Base-by-base conservation (phyloP, 1,140 invertebrate species). In the Oscheius sp. region DNA sequence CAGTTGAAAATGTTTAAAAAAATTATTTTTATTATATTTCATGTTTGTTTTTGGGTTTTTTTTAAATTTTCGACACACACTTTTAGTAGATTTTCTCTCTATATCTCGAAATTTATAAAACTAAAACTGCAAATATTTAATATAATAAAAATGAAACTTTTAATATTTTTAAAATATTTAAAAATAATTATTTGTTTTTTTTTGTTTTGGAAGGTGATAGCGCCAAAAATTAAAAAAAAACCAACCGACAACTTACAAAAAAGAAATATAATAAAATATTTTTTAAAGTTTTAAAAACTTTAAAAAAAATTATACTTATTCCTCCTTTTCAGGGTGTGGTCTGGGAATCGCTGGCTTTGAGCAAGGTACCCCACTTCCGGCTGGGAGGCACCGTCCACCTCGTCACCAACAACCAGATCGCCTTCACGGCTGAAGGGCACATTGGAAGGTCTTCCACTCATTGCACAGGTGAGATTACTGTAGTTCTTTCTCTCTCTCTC, bases 301-400 rank as follows among this genome's bases (percentile, higher is more conserved):
- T 45, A 23, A 45, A 45, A 45, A 15, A 0, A 18, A 45, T 23
- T 18, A 45, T 0, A 18, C 23, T 45, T 15, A 45, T 23, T 45
- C 18, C 23, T 45, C 23, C 0, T 18, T 45, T 45, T 45, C 15
- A 45, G 88, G 96, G 96, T 28, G 88, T 98, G 7, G 93, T 95
- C 81, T 92, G 95, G 85, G 96, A 99, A 87, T 92, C 90, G 64
- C 86, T 98, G 26, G 90, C 90, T 73, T 85, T 97, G 80, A 90
- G 91, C 31, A 87, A 89, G 81, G 88, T 90, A 23, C 93, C 95
- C 0, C 91, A 97, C 85, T 98, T 92, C 82, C 89, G 91, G 80
- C 89, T 95, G 52, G 94, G 94, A 32, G 96, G 96, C 23, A 90
- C 91, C 3, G 84, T 99, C 70, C 96, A 99, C 86, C 84, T 99